phyloP scores from a whole-genome alignment of 2,113 vertebrate genomes.

The Bothrops jararaca region DNA sequence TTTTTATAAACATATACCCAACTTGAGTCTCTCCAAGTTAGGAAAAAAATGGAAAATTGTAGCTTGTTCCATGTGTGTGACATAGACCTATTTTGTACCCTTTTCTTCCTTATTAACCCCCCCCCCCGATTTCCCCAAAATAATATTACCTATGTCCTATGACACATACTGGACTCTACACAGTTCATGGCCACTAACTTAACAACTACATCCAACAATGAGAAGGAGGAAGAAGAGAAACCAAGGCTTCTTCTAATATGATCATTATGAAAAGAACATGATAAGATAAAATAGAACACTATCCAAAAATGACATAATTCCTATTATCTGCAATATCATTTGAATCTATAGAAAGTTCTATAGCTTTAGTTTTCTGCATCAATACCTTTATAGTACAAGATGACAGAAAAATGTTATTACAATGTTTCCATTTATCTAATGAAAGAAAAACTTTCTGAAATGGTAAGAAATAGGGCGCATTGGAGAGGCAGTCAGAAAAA shows the following conservation, averaged over 20 bases:
- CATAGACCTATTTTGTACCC: neutral
- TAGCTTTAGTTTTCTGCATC: neutral
- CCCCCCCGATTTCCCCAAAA: neutral
- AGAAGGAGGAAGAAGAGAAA: neutral
- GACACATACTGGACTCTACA: neutral
- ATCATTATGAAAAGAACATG: neutral
- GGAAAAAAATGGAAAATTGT: neutral
- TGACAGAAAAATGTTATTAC: neutral
- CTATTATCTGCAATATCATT: neutral
- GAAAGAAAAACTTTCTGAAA: neutral
- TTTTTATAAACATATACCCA: neutral
- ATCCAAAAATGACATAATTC: neutral
- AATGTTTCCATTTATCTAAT: conserved; percentile 1
- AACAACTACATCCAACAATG: neutral
- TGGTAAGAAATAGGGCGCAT: neutral
- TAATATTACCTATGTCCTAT: neutral
- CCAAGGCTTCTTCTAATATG: neutral
- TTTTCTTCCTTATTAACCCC: neutral
- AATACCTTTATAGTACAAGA: neutral
- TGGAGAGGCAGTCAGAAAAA: neutral
- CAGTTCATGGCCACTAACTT: neutral
- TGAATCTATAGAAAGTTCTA: neutral
- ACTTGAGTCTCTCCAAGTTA: neutral
- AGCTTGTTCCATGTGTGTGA: neutral
- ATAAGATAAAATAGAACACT: neutral